Evolutionary conservation across 2,888 invertebrate genomes (phyloP), one percentile per base, ranked within the genome.

Genomic region (Penaeus monodon): DNA sequence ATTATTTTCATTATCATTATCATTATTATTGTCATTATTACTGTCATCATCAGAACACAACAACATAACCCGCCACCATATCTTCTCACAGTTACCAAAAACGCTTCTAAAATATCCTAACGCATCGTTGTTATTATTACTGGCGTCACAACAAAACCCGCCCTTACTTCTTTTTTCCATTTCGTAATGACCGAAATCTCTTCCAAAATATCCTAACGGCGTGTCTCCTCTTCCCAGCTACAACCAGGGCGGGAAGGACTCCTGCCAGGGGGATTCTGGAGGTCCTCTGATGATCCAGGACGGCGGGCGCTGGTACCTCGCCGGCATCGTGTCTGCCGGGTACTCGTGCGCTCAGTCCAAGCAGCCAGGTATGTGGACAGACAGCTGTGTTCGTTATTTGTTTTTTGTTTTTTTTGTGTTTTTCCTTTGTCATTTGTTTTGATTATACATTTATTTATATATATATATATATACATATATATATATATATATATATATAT

Each of bases 291-390:
- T 97, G 97, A 93, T 97, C 90, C 97, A 97, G 92, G 95, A 95
- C 91, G 94, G 95, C 14, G 97, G 97, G 0, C 94, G 97, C 74
- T 98, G 97, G 97, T 97, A 96, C 92, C 94, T 98, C 80, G 97
- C 97, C 87, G 96, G 96, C 8, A 96, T 98, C 33, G 98, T 98
- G 0, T 97, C 97, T 0, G 98, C 98, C 0, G 98, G 98, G 7
- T 98, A 98, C 93, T 97, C 97, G 0, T 98, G 98, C 92, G 98
- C 98, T 0, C 97, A 97, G 91, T 94, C 97, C 27, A 97, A 97
- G 29, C 98, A 98, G 92, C 98, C 98, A 0, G 98, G 98, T 80
- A 44, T 44, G 57, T 64, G 85, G 65, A 63, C 17, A 29, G 24
- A 86, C 38, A 8, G 17, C 38, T 84, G 29, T 65, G 29, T 81